Percentiles rank a stretch among this genome's conserved stretches.
These are phyloP conservation scores for Melanotaenia parkinsoni DNA, from an alignment of 2,797 vertebrate genomes.

Conservation along the genomic window DNA sequence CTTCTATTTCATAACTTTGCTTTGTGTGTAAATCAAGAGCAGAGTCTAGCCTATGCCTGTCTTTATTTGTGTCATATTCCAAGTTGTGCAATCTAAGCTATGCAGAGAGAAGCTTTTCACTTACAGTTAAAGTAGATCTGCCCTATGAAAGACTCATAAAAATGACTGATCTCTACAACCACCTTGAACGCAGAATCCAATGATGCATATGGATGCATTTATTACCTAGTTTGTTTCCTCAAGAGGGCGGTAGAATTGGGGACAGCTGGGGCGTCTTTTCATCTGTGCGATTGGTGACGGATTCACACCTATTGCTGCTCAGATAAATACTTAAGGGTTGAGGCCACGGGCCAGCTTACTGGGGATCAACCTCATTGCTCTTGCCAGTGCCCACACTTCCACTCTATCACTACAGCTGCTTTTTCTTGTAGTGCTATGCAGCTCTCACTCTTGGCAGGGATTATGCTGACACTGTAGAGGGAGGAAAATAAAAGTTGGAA, in stretches of 20 bases:
- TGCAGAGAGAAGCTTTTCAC: conserved; percentile 39
- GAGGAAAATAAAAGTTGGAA: conserved; percentile 63
- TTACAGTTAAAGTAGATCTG: conserved; percentile 46
- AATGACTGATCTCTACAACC: conserved; percentile 49
- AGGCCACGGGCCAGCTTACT: conserved; percentile 69
- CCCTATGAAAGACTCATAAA: conserved; percentile 50
- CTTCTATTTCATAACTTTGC: neutral
- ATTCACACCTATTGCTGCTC: conserved; percentile 51
- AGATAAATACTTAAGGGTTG: conserved; percentile 63
- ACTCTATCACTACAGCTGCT: conserved; percentile 14
- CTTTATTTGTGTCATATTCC: conserved; percentile 57
- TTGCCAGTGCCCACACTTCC: conserved; percentile 35
- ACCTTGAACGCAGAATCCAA: conserved; percentile 36
- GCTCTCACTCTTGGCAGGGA: conserved; percentile 69
- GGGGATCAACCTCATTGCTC: conserved; percentile 66
- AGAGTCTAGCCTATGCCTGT: conserved; percentile 22
- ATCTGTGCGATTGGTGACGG: conserved; percentile 41
- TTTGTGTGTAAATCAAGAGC: conserved; percentile 55
- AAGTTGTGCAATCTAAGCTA: conserved; percentile 39
- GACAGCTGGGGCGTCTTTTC: conserved; percentile 42
- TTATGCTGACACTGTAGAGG: conserved; percentile 70
- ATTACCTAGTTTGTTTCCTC: conserved; percentile 57
- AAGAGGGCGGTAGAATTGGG: conserved; percentile 72
- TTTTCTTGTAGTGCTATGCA: conserved; percentile 42
- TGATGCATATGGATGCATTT: conserved; percentile 48